Base-by-base conservation (phyloP, 2,797 vertebrate genomes). In the Gadopsis bispinosus region DNA sequence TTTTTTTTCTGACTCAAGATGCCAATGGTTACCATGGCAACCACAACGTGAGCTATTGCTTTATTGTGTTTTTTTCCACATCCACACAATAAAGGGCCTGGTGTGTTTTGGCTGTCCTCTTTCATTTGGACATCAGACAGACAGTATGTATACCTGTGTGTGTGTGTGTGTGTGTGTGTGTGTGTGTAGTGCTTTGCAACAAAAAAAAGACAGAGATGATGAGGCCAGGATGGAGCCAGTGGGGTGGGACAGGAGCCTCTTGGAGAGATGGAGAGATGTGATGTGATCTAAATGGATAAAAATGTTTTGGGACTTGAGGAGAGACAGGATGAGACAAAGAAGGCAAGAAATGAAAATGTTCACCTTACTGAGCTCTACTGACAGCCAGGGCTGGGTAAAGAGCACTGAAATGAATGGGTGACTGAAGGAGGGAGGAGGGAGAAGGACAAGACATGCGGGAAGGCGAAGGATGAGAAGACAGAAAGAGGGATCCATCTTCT, bases 401-500 rank as follows among this genome's bases (percentile, higher is more conserved):
- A 69, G 59, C 56, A 9, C 35, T 43, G 51, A 35, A 80, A 79
- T 55, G 47, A 80, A 81, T 61, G 80, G 58, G 17, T 58, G 48
- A 66, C 48, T 29, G 60, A 67, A 39, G 48, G 56, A 62, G 45
- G 55, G 29, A 71, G 63, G 54, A 41, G 12, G 50, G 4, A 33
- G 64, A 35, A 10, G 37, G 77, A 43, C 48, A 16, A 78, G 75
- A 76, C 50, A 4, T 69, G 51, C 75, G 79, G 75, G 73, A 62
- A 71, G 73, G 65, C n/a, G 45, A 54, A 50, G 78, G 62, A 77
- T 56, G 55, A 87, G 71, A 63, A 87, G 77, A 84, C 31, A 77
- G 79, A 26, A 54, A 70, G 68, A 77, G 61, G 67, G 77, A 93
- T 93, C 89, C 87, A 83, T 93, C 91, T 89, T 87, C 80, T 41